These are phyloP conservation scores for Hipposideros armiger DNA, from an alignment of 2,113 vertebrate genomes.

Conservation along the genomic window DNA sequence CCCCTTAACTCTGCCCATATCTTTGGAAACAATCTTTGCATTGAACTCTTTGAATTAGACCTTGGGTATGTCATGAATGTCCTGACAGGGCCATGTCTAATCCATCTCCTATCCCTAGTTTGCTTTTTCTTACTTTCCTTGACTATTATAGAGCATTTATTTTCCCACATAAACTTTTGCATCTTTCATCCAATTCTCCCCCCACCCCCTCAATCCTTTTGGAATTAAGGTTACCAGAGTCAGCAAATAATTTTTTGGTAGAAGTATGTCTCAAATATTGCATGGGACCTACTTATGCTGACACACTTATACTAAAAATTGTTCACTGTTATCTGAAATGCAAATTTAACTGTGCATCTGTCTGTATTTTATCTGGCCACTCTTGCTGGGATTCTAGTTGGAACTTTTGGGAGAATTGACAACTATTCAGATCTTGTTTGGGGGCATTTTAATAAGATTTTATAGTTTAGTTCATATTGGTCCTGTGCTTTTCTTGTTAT, in stretches of 20 bases:
- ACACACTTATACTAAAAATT: not conserved
- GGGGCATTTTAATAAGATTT: conserved; percentile 18
- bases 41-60: not conserved
- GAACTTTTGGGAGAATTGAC: conserved; percentile 16
- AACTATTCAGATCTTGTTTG: conserved; percentile 20
- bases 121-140: not conserved
- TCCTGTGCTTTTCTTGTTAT: not conserved
- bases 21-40: not conserved
- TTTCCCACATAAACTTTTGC: not conserved
- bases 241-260: not conserved
- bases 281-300: not conserved
- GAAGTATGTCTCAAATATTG: not conserved
- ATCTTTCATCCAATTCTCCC: not conserved
- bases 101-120: not conserved
- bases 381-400: not conserved
- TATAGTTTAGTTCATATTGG: not conserved
- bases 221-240: not conserved
- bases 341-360: not conserved
- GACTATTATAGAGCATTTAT: not conserved
- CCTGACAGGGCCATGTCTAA: not conserved
- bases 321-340: conserved; percentile 13
- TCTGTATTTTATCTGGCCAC: conserved; percentile 9
- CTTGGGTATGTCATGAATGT: not conserved
- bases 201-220: not conserved
- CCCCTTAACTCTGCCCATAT: not conserved